Percentiles rank a stretch among this genome's conserved stretches.
Conservation (phyloP, 2,113 vertebrate genomes). For the Todiramphus chloris region DNA sequence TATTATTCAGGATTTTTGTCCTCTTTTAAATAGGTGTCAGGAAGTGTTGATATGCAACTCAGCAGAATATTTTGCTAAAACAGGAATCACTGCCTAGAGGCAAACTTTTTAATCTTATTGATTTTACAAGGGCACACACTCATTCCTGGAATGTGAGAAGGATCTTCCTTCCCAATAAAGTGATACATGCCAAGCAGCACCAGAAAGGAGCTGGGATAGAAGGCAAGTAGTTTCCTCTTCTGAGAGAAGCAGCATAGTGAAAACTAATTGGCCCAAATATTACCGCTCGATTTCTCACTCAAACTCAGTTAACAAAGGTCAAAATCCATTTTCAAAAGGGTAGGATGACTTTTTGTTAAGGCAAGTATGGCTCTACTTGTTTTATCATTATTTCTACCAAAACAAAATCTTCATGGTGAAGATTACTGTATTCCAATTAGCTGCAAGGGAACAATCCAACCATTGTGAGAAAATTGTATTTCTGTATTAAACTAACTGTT, state of each 20-base stretch:
- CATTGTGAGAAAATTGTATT: not conserved
- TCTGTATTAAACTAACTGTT: not conserved
- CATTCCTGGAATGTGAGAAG: not conserved
- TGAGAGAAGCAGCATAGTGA: not conserved
- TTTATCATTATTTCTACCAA: not conserved
- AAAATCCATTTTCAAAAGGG: not conserved
- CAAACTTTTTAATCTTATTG: conserved; percentile 11
- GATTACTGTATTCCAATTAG: not conserved
- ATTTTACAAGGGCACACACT: not conserved
- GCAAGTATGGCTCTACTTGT: not conserved
- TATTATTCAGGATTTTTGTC: not conserved
- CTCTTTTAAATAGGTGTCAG: not conserved
- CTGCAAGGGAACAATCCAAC: not conserved
- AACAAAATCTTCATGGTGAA: not conserved
- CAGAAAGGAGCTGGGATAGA: not conserved
- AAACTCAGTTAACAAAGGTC: not conserved
- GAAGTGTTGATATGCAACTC: not conserved
- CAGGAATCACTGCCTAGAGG: not conserved
- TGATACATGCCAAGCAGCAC: not conserved
- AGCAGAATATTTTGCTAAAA: not conserved
- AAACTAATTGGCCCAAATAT: not conserved
- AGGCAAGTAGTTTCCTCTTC: not conserved
- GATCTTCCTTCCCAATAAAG: not conserved
- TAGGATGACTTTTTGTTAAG: conserved; percentile 36
- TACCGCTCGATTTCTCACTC: conserved; percentile 9